A percentile compares a stretch with the other conserved stretches of the same genome.
These are phyloP conservation scores for Pantelozetes paolii DNA, from an alignment of 2,888 invertebrate genomes.

Conservation along the genomic window DNA sequence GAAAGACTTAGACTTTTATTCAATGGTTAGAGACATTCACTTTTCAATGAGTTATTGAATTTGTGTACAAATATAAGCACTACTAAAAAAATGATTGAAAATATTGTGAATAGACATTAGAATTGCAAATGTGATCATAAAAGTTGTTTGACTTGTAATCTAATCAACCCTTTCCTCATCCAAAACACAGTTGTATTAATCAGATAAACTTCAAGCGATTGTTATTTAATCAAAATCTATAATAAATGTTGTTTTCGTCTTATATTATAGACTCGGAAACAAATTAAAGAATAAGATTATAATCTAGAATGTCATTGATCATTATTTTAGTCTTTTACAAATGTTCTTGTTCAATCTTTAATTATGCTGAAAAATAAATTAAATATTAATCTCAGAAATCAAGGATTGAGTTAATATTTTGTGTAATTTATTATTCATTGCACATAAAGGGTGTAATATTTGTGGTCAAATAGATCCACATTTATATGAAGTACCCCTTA, in stretches of 20 bases:
- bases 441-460: background rate
- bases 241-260: no score
- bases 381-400: no score
- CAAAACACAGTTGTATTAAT: slow-evolving; percentile 6
- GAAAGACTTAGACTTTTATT: background rate
- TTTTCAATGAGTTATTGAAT: slow-evolving; percentile 16
- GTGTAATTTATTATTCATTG: background rate
- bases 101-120: slow-evolving; percentile 8
- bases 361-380: no score
- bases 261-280: no score
- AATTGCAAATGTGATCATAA: slow-evolving; percentile 31
- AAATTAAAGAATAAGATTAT: no score
- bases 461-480: background rate
- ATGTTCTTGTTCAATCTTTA: no score
- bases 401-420: no score
- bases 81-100: slow-evolving; percentile 7
- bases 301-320: no score
- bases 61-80: slow-evolving; percentile 16
- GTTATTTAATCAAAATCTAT: no score
- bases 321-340: no score
- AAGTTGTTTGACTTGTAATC: slow-evolving; percentile 21
- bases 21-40: background rate
- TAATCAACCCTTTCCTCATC: slow-evolving; percentile 6
- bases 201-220: no score
- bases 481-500: slow-evolving; percentile 3